Evolutionary conservation across 2,797 vertebrate species (phyloP), one percentile per base, ranked within the genome.

Genomic region (Myotis planiceps): DNA sequence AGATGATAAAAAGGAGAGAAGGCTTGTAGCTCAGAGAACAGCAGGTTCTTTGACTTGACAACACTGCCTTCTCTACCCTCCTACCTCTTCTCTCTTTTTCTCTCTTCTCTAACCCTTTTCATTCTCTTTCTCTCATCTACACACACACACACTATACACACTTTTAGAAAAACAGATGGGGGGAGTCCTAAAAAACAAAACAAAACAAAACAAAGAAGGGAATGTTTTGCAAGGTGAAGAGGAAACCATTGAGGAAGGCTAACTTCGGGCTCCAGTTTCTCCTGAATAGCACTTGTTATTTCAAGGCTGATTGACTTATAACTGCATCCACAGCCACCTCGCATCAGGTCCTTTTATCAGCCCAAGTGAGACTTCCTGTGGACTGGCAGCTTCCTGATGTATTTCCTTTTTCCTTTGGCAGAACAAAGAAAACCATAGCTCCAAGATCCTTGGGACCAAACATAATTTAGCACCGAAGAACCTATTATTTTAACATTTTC

Each of bases 301-400:
- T 97, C 98, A 98, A 97, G 98, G 98, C 98, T 99, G 99, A 99
- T 98, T 99, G 99, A 99, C 98, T 99, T 98, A 98, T 98, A 99
- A 99, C 99, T 98, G 99, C 99, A 98, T 99, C 98, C 98, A 98
- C 98, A 98, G 98, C 96, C 97, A 97, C 95, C 98, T 98, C 98
- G 98, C 99, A 99, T 98, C 98, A 99, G 98, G 98, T 98, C 98
- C 98, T 98, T 98, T 99, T 99, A 99, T 99, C 99, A 98, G 99
- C 97, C 99, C 98, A 98, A 98, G 98, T 98, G 99, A 99, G 99
- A 99, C 98, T 99, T 99, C 99, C 99, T 99, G 99, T 98, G 98
- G 98, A 98, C 99, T 98, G 99, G 99, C 99, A 98, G 98, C 99
- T 99, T 99, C 99, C 99, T 99, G 99, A 99, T 99, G 99, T 98